Base-by-base conservation (phyloP, 2,888 invertebrate genomes). In the Drosophila gaucha region DNA sequence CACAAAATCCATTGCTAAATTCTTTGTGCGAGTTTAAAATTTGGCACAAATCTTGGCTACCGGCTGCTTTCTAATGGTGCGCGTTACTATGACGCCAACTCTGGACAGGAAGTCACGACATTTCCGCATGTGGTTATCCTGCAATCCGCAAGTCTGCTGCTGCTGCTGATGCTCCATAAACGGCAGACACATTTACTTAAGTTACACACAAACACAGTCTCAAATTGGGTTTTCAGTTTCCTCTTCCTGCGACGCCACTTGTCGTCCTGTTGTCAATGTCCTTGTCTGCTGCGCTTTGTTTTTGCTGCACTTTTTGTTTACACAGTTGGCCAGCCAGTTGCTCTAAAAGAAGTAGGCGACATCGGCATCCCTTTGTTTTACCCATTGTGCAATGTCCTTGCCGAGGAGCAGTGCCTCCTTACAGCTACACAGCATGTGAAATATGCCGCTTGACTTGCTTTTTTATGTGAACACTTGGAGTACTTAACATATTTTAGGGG, bases 181-280 rank as follows among this genome's bases (percentile, higher is more conserved):
- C 22, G 20, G 57, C 26, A 64, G n/a, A 58, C 41, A 62, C 58
- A 57, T 43, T 56, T 12, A 58, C 35, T 58, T 66, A 9, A 33
- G 59, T 64, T 58, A 52, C 55, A 41, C 62, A 49, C 39, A 55
- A 24, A 47, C 33, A 30, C 46, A 16, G 20, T 54, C 56, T 68
- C 18, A 56, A 46, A 64, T 66, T 75, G 54, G 59, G 75, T 69
- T 58, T 78, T 76, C 33, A 72, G 72, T 78, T 65, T 67, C 74
- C 71, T 67, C 57, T 64, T 73, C 63, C 72, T 69, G 74, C 50
- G 70, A 54, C 73, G 74, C 67, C 80, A 78, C 78, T 78, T 78
- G 80, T 76, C 62, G 46, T 36, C 60, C 31, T 54, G 33, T 43
- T 10, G 16, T 22, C 44, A 20, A 30, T 51, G 36, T 51, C 70